phyloP scores from a whole-genome alignment of 2,888 invertebrate genomes.

The Leptinotarsa rubiginosa region DNA sequence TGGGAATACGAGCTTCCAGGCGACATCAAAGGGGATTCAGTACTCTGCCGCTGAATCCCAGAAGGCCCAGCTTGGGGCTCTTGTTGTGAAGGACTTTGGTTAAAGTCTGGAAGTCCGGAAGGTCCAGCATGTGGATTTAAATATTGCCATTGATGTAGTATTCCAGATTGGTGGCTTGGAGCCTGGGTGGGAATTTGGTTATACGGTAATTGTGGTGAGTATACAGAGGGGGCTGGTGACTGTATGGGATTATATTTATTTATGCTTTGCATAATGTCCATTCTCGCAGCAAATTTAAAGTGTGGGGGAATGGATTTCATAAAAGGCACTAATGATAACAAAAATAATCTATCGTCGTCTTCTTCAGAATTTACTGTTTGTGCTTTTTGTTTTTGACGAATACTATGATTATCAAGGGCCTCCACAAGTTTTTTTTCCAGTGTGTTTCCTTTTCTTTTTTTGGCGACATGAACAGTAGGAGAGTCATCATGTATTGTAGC shows the following conservation, averaged over 20 bases:
- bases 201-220: too few relatives aligned
- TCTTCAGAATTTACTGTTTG: neutral
- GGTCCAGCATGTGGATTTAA: slow-evolving; percentile 30
- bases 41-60: slow-evolving; percentile 30
- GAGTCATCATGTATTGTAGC: slow-evolving; percentile 23
- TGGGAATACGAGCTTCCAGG: slow-evolving; percentile 34
- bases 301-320: slow-evolving; percentile 24
- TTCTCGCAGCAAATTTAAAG: slow-evolving; percentile 5
- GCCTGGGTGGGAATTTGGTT: too few relatives aligned
- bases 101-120: slow-evolving; percentile 30
- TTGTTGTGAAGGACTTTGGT: slow-evolving; percentile 23
- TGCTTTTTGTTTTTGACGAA: slow-evolving; percentile 9
- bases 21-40: slow-evolving; percentile 32
- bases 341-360: slow-evolving; percentile 31
- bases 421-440: too few relatives aligned
- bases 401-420: too few relatives aligned
- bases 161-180: too few relatives aligned
- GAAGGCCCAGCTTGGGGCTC: slow-evolving; percentile 26
- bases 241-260: slow-evolving; percentile 11
- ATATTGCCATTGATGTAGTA: too few relatives aligned
- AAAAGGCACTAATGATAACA: slow-evolving; percentile 12
- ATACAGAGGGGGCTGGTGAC: too few relatives aligned
- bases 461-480: slow-evolving; percentile 28
- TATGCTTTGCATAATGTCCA: slow-evolving; percentile 21
- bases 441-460: slow-evolving; percentile 25